Percentiles rank a stretch among this genome's conserved stretches.
phyloP scores from a whole-genome alignment of 2,113 vertebrate species.

The Centropus bengalensis region DNA sequence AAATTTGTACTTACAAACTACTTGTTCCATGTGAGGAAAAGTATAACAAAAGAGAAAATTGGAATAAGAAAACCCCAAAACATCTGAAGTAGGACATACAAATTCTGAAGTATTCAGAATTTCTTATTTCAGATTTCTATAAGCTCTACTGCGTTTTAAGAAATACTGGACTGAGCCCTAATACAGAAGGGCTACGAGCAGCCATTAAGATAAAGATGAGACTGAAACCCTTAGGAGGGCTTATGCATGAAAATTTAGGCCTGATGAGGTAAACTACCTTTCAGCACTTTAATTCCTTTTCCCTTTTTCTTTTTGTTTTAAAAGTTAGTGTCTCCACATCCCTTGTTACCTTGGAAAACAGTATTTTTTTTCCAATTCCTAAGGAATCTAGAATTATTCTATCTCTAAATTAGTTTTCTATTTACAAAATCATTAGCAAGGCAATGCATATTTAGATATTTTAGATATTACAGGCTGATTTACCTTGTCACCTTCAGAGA shows the following conservation, averaged over 20 bases:
- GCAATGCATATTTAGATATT: neutral
- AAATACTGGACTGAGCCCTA: neutral
- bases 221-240: neutral
- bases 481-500: conserved; percentile 94
- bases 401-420: neutral
- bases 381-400: neutral
- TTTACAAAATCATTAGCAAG: neutral
- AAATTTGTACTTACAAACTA: neutral
- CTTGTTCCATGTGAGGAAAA: neutral
- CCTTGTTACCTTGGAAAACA: neutral
- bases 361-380: neutral
- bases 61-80: neutral
- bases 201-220: neutral
- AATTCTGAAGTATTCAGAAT: neutral
- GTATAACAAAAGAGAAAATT: neutral
- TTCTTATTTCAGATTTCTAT: neutral
- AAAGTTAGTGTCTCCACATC: neutral
- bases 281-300: neutral
- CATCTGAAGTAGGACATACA: neutral
- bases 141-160: neutral
- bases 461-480: conserved; percentile 8
- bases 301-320: neutral
- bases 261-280: neutral
- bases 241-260: neutral
- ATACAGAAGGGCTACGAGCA: neutral